Conservation (phyloP, 2,888 invertebrate species). For the Hoplodrina blanda region DNA sequence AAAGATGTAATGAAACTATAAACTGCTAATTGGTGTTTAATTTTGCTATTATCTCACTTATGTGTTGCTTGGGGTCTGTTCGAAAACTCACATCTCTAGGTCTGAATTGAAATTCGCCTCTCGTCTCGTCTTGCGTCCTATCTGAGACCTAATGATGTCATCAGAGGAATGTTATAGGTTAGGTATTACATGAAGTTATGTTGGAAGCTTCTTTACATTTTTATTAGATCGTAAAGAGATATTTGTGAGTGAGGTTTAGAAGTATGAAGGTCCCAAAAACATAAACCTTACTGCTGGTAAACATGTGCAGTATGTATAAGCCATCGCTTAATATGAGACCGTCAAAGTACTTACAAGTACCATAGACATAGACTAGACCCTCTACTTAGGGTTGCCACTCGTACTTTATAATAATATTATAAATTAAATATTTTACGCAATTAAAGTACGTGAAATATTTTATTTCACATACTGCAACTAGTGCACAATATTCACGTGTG, state of each 20-base stretch:
- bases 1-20: too few relatives aligned
- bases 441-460: too few relatives aligned
- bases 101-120: slow-evolving; percentile 18
- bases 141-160: slow-evolving; percentile 24
- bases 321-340: neutral
- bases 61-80: too few relatives aligned
- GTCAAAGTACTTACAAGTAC: neutral
- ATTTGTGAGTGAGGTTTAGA: neutral
- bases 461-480: too few relatives aligned
- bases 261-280: neutral
- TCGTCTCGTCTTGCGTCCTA: neutral
- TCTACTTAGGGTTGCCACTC: too few relatives aligned
- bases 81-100: slow-evolving; percentile 6
- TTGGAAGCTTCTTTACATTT: slow-evolving; percentile 6
- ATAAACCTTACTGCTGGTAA: too few relatives aligned
- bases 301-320: neutral
- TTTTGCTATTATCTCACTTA: too few relatives aligned
- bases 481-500: too few relatives aligned
- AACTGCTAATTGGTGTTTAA: too few relatives aligned
- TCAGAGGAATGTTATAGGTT: neutral
- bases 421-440: too few relatives aligned
- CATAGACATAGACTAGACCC: too few relatives aligned
- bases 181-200: neutral
- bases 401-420: too few relatives aligned
- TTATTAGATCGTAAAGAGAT: neutral